Conservation (phyloP, 2,797 vertebrate genomes). For the Triplophysa yarkandensis region DNA sequence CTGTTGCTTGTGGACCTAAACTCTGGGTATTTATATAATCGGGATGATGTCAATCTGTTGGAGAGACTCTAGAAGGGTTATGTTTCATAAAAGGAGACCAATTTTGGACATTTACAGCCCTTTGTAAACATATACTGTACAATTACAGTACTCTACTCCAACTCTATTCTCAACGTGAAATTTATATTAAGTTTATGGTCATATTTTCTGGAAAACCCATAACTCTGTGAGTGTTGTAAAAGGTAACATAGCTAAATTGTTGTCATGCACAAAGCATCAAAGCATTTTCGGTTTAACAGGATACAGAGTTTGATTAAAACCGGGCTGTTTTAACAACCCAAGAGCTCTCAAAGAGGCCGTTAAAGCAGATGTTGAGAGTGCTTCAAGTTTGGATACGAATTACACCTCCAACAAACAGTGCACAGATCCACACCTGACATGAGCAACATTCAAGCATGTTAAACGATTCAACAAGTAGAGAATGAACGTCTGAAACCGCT, state of each 20-base stretch:
- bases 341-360: conserved; percentile 25
- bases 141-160: background rate
- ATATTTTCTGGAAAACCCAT: conserved; percentile 16
- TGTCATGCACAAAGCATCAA: conserved; percentile 19
- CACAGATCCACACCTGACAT: conserved; percentile 11
- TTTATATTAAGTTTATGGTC: conserved; percentile 28
- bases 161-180: conserved; percentile 13
- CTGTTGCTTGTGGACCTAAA: conserved; percentile 68
- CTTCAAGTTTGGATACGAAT: conserved; percentile 9
- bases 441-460: background rate
- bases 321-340: background rate
- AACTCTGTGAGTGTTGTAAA: background rate
- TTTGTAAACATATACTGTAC: conserved; percentile 10
- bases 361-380: conserved; percentile 11
- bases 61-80: conserved; percentile 64
- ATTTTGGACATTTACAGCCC: conserved; percentile 49
- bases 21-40: conserved; percentile 68
- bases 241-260: conserved; percentile 25
- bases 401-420: background rate
- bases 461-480: conserved; percentile 9
- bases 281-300: conserved; percentile 14
- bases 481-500: conserved; percentile 40
- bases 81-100: conserved; percentile 61
- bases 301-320: conserved; percentile 33
- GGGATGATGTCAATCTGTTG: conserved; percentile 63